Conservation (phyloP, 2,113 vertebrate genomes). For the Brevimyrus niger region DNA sequence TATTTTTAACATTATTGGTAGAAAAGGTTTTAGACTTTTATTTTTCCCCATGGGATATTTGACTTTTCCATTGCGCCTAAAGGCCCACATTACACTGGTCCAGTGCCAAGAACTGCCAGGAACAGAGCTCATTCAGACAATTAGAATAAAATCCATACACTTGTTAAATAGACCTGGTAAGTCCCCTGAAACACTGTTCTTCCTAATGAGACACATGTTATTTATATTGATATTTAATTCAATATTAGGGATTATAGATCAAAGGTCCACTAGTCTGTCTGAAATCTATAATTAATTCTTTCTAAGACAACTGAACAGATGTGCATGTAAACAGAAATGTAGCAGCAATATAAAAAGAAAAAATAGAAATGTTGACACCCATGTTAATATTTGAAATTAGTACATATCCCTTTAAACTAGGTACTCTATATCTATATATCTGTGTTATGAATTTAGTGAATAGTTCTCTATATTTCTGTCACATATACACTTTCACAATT, state of each 20-base stretch:
- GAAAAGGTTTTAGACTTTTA: background rate
- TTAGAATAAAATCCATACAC: slow-evolving; percentile 49
- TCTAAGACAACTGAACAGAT: background rate
- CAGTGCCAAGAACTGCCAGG: slow-evolving; percentile 11
- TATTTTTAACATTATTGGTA: background rate
- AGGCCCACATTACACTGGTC: slow-evolving; percentile 9
- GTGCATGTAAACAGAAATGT: background rate
- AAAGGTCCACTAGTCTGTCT: slow-evolving; percentile 18
- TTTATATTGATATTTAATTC: slow-evolving; percentile 49
- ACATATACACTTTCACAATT: background rate
- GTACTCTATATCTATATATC: background rate
- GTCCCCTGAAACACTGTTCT: slow-evolving; percentile 29
- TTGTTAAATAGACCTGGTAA: slow-evolving; percentile 47
- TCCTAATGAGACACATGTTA: slow-evolving; percentile 49
- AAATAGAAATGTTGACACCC: background rate
- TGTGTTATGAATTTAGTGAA: background rate
- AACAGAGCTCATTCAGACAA: slow-evolving; percentile 34
- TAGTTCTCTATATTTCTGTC: background rate
- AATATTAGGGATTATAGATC: slow-evolving; percentile 29
- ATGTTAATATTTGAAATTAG: background rate
- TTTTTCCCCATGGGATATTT: background rate
- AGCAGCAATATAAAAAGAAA: background rate
- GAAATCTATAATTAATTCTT: slow-evolving; percentile 26
- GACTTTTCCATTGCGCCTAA: background rate
- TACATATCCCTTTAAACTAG: background rate